Evolutionary conservation across 1,140 invertebrate genomes (phyloP).

Genomic region (Drosophila asahinai): DNA sequence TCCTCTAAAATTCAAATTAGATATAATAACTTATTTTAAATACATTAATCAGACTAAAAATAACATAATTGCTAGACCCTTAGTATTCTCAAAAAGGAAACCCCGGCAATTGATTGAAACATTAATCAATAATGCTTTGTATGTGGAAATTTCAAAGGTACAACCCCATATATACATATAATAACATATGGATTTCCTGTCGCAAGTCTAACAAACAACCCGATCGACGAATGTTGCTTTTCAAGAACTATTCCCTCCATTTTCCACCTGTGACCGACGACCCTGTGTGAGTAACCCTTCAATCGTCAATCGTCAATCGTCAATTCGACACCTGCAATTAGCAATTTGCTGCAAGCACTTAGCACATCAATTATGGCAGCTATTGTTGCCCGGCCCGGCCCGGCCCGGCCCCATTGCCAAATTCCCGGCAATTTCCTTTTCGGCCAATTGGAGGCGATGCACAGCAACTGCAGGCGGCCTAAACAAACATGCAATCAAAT

Average conservation of each 20-base stretch:
- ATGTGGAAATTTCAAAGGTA: not conserved
- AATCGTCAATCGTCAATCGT: slow-evolving; percentile 67
- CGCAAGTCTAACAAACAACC: slow-evolving; percentile 4
- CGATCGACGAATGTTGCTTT: not conserved
- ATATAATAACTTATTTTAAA: not conserved
- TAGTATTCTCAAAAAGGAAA: not conserved
- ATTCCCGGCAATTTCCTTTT: slow-evolving; percentile 66
- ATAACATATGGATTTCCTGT: slow-evolving; percentile 26
- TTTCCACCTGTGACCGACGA: slow-evolving; percentile 11
- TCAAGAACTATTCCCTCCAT: slow-evolving; percentile 13
- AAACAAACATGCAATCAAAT: slow-evolving; percentile 80
- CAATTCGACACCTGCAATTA: slow-evolving; percentile 66
- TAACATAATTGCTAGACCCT: not conserved
- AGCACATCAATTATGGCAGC: slow-evolving; percentile 61
- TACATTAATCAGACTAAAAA: no score
- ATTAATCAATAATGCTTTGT: slow-evolving; percentile 32
- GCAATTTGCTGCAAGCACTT: slow-evolving; percentile 53
- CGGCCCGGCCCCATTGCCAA: slow-evolving; percentile 36
- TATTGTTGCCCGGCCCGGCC: slow-evolving; percentile 34
- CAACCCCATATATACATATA: not conserved
- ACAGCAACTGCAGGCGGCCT: slow-evolving; percentile 27
- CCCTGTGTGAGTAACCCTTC: slow-evolving; percentile 50
- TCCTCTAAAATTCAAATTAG: not conserved
- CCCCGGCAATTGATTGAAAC: slow-evolving; percentile 23
- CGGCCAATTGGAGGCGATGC: slow-evolving; percentile 64